Conservation (phyloP, 2,797 vertebrate species). For the Cynopterus sphinx region DNA sequence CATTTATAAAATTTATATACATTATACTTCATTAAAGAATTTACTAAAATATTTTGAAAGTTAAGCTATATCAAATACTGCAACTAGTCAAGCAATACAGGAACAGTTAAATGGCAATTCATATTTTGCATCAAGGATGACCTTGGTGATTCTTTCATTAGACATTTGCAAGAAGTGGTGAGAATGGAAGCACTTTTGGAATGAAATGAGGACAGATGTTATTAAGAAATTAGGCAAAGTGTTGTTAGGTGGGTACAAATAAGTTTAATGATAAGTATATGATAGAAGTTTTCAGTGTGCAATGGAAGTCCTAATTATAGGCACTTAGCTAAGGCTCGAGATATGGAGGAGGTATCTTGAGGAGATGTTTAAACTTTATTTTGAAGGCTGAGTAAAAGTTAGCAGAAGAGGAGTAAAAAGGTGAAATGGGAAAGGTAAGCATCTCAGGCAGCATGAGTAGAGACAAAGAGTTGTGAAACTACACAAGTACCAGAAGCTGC, state of each 20-base stretch:
- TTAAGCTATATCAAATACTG: background rate
- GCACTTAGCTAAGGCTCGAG: background rate
- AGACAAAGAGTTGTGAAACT: background rate
- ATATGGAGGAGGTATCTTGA: background rate
- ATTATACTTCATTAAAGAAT: background rate
- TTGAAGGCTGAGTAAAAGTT: background rate
- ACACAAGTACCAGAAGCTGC: accelerated
- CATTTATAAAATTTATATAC: background rate
- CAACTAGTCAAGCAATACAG: background rate
- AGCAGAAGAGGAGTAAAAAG: background rate
- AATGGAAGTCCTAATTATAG: background rate
- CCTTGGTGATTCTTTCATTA: background rate
- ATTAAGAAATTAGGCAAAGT: background rate
- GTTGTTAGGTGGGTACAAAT: background rate
- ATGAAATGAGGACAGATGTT: background rate
- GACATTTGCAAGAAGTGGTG: background rate
- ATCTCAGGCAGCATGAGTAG: background rate
- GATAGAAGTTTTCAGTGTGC: background rate
- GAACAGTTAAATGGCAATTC: background rate
- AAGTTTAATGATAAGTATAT: background rate
- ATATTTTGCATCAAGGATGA: background rate
- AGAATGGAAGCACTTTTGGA: background rate
- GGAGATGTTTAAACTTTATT: background rate
- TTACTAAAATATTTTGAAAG: background rate
- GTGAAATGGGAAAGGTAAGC: background rate